phyloP scores from a whole-genome alignment of 2,888 invertebrate genomes.

The Eupithecia centaureata region DNA sequence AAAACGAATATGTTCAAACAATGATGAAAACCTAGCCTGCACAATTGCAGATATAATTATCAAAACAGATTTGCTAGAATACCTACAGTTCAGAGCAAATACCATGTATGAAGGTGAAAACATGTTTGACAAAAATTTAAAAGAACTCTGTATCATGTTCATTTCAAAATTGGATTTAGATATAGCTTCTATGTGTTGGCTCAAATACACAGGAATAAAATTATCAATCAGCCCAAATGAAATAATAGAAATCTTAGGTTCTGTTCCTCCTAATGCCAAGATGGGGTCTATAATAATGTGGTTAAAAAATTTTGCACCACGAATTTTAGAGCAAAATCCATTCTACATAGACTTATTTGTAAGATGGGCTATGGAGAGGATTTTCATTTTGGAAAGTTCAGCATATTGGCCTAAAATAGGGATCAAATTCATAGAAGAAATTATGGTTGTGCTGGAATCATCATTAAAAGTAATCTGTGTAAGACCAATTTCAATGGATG shows the following conservation, averaged over 20 bases:
- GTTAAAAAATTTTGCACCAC: constrained; percentile 75
- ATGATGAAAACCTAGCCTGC: constrained; percentile 48
- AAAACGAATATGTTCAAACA: constrained; percentile 58
- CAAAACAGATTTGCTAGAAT: constrained; percentile 75
- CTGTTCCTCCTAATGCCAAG: constrained; percentile 73
- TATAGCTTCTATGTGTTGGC: constrained; percentile 77
- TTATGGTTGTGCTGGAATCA: constrained; percentile 64
- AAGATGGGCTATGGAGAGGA: constrained; percentile 76
- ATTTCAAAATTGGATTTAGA: constrained; percentile 73
- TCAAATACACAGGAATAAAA: constrained; percentile 72
- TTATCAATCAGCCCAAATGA: constrained; percentile 56
- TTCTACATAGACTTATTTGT: constrained; percentile 77
- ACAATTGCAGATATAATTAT: constrained; percentile 64
- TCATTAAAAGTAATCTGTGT: constrained; percentile 70
- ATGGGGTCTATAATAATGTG: constrained; percentile 75
- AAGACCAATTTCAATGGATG: constrained; percentile 75
- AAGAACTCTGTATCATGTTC: constrained; percentile 68
- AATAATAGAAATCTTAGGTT: constrained; percentile 66
- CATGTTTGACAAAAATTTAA: constrained; percentile 63
- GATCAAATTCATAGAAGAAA: constrained; percentile 73
- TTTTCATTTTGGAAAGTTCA: constrained; percentile 75
- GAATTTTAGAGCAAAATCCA: constrained; percentile 72
- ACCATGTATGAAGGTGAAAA: constrained; percentile 59
- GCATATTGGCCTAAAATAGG: constrained; percentile 82
- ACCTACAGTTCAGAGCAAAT: constrained; percentile 69